A percentile compares a stretch with the other conserved stretches of the same genome.
Evolutionary conservation across 2,113 vertebrate genomes (phyloP).

Genomic region (Conger conger): DNA sequence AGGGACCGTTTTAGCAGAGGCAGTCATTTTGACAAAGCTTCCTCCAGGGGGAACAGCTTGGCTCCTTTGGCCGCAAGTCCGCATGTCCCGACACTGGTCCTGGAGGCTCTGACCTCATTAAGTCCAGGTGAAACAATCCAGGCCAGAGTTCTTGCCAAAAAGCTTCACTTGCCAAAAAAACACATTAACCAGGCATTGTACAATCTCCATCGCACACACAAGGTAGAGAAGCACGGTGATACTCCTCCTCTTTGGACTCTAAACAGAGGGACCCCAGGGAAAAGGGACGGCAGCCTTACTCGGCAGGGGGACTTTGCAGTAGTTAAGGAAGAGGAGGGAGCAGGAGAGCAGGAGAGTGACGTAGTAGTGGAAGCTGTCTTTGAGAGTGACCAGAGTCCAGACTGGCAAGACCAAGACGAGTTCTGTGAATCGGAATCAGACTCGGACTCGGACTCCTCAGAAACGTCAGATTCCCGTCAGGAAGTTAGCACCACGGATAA

Average conservation of each 20-base stretch:
- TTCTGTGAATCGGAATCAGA: conserved; percentile 37
- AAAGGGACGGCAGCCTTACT: background rate
- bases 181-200: conserved; percentile 80
- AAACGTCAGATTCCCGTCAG: conserved; percentile 47
- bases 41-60: conserved; percentile 16
- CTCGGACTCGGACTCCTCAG: conserved; percentile 54
- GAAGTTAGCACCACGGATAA: conserved; percentile 19
- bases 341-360: background rate
- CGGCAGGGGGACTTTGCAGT: conserved; percentile 9
- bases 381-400: background rate
- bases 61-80: conserved; percentile 44
- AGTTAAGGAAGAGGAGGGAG: background rate
- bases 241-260: conserved; percentile 77
- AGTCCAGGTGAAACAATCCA: conserved; percentile 56
- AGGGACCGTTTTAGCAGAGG: conserved; percentile 27
- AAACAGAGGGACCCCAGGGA: conserved; percentile 28
- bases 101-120: conserved; percentile 61
- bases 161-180: conserved; percentile 71
- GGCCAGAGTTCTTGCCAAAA: conserved; percentile 63
- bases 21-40: conserved; percentile 37
- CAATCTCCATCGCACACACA: conserved; percentile 59
- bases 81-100: conserved; percentile 56
- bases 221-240: conserved; percentile 53
- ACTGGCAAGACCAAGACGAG: conserved; percentile 15
- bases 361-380: background rate